Base-by-base conservation (phyloP, 2,888 invertebrate species). In the Harpagoxenus sublaevis region DNA sequence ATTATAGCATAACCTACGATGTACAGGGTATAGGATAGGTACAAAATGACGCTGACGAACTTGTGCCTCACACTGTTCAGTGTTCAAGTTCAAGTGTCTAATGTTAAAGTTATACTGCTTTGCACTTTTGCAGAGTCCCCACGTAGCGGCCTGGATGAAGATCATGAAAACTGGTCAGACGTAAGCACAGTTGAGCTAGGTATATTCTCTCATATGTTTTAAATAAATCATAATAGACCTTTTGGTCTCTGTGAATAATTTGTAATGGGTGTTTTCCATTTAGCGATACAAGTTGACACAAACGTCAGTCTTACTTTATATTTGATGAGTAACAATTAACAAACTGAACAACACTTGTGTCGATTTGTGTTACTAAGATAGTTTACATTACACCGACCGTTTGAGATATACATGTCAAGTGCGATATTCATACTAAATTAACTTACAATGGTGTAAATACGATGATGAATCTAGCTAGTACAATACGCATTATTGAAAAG, bases 81-180 rank as follows among this genome's bases (percentile, higher is more conserved):
- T 23, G 23, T 23, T 23, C 23, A 23, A 23, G 23, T 23, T 23
- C 15, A 45, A 78, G 18, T 68, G 15, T n/a, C 23, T 8, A 78
- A 55, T 78, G n/a, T 55, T 78, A 18, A 78, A 78, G 28, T 66
- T 68, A 62, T 70, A 79, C 57, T 57, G 23, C 15, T 71, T 81
- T 81, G 39, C 71, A 81, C 18, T 10, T 71, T 81, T 81, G 39
- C 71, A 81, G 65, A 71, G 12, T 48, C 60, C 62, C 71, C 57
- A 10, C 48, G 6, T 18, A 60, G 48, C 35, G 45, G 12, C n/a
- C 18, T 18, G 4, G 60, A 42, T 35, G 60, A 60, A 8, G 71
- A 71, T 42, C 42, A 45, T 45, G 31, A 57, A 55, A 68, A 39
- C 42, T 78, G 57, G 78, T 68, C 68, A 60, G 60, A 53, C 0